Conservation (phyloP, 2,113 vertebrate species). For the Callospermophilus lateralis region DNA sequence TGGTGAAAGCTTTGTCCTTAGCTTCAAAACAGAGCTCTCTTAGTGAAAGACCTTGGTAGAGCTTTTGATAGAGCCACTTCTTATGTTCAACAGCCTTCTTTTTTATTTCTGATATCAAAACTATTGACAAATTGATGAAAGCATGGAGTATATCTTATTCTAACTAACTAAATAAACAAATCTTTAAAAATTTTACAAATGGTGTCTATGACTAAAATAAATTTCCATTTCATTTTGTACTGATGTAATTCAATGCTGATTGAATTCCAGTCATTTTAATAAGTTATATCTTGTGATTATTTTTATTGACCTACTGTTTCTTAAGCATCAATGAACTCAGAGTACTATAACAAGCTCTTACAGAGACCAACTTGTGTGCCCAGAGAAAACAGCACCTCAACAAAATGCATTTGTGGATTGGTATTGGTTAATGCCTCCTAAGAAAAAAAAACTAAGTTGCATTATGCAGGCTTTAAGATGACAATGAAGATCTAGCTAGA, state of each 20-base stretch:
- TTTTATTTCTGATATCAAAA: background rate
- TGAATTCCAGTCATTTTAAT: background rate
- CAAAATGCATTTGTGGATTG: background rate
- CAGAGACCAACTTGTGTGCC: background rate
- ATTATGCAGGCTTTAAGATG: background rate
- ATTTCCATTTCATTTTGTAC: background rate
- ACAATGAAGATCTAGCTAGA: background rate
- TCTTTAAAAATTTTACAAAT: background rate
- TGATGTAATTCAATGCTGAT: background rate
- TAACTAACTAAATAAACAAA: too few relatives aligned
- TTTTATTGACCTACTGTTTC: background rate
- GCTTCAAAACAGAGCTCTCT: background rate
- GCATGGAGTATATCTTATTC: too few relatives aligned
- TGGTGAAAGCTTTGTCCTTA: background rate
- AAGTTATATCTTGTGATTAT: background rate
- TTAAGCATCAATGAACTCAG: background rate
- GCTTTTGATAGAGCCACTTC: too few relatives aligned
- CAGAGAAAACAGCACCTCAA: background rate
- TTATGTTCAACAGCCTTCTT: background rate
- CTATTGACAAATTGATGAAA: too few relatives aligned
- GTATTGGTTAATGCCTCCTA: background rate
- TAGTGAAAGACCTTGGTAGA: background rate
- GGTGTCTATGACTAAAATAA: background rate
- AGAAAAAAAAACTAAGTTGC: slow-evolving; percentile 1
- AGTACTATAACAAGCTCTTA: background rate